Base-by-base conservation (phyloP, 1,140 invertebrate species). In the Ooceraea biroi region DNA sequence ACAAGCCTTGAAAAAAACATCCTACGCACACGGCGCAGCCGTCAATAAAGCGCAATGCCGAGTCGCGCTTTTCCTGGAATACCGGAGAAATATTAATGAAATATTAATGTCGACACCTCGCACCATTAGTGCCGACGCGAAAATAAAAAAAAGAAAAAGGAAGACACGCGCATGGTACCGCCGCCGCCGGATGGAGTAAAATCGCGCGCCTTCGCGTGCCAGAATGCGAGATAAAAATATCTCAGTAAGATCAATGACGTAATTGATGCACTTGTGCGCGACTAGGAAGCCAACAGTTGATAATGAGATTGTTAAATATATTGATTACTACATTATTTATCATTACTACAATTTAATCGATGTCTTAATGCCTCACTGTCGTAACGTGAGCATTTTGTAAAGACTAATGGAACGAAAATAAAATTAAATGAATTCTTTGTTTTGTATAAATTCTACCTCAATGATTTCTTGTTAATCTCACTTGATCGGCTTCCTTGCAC, bases 91-190 rank as follows among this genome's bases (percentile, higher is more conserved):
- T 78, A 83, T 83, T 83, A 83, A 83, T 83, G 72, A 77, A 83
- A 83, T 83, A 83, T 83, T 83, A 83, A 83, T 83, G 72, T 66
- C 72, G 78, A 74, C 78, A 82, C 78, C 71, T 82, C 78, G 69
- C 69, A 55, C 78, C 57, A 74, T 92, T 90, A 93, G 92, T 93
- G 92, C 91, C 91, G 92, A 92, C 91, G 65, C 36, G n/a, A 80
- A 80, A 80, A 80, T 58, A 80, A 52, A 58, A 66, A 52, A 80
- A n/a, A 58, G 52, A 52, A 80, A n/a, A 52, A 91, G 91, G 91
- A 65, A 88, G 91, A 89, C 82, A 88, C 83, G 87, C 85, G 69
- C 85, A 63, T 65, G 80, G 73, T 72, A 65, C 73, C 77, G 85
- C 14, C 71, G n/a, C n/a, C n/a, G n/a, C n/a, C 77, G 72, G 55